Evolutionary conservation across 1,140 invertebrate species (phyloP).

Genomic region (Anthonomus grandis): DNA sequence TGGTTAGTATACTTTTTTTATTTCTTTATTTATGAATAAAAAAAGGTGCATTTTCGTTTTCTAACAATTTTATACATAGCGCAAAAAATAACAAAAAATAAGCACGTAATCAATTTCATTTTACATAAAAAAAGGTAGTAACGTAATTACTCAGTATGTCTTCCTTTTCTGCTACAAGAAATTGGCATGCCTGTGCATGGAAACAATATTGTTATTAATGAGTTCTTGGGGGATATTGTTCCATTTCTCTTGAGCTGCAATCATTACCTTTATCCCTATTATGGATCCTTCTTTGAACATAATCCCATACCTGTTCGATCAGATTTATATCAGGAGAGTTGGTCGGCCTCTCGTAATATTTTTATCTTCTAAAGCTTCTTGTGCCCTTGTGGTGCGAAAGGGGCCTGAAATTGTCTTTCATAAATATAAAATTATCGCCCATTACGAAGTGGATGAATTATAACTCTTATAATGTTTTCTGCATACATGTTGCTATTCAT

Average conservation of each 20-base stretch:
- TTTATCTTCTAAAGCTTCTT: neutral
- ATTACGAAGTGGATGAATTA: too few relatives aligned
- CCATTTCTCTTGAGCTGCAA: neutral
- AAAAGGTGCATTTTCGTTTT: too few relatives aligned
- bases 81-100: too few relatives aligned
- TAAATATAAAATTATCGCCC: neutral
- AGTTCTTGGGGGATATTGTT: neutral
- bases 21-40: too few relatives aligned
- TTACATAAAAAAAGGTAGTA: too few relatives aligned
- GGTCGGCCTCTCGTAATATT: neutral
- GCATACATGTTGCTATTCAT: too few relatives aligned
- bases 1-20: too few relatives aligned
- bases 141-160: too few relatives aligned
- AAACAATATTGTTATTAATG: neutral
- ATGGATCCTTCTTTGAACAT: neutral
- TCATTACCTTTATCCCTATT: neutral
- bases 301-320: neutral
- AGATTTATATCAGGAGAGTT: neutral
- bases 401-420: neutral
- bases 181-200: neutral
- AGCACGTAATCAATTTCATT: too few relatives aligned
- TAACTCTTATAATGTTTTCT: too few relatives aligned
- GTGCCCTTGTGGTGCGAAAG: neutral
- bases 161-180: neutral
- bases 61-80: too few relatives aligned